phyloP scores from a whole-genome alignment of 1,140 invertebrate species.

The Papilio machaon region DNA sequence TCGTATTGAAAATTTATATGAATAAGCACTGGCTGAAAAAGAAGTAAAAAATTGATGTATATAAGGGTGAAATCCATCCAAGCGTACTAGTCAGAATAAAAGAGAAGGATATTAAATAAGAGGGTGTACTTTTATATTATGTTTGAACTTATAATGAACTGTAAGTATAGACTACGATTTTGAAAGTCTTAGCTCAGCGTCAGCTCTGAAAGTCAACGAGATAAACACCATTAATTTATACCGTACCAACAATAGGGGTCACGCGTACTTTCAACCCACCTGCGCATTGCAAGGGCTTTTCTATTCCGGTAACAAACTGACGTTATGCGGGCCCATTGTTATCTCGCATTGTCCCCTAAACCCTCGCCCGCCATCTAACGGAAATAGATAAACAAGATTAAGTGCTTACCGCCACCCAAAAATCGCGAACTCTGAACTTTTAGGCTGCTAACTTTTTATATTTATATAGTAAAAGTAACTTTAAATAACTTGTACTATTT shows the following conservation, averaged over 20 bases:
- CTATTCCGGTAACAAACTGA: conserved; percentile 52
- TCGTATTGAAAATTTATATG: not conserved
- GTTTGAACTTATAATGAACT: not conserved
- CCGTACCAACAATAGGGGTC: conserved; percentile 43
- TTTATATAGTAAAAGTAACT: too few relatives aligned
- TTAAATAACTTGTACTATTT: too few relatives aligned
- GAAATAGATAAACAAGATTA: conserved; percentile 65
- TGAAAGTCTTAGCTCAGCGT: not conserved
- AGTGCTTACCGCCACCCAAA: not conserved
- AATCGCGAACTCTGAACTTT: not conserved
- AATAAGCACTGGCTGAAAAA: not conserved
- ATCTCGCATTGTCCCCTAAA: conserved; percentile 49
- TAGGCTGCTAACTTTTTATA: too few relatives aligned
- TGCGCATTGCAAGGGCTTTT: conserved; percentile 11
- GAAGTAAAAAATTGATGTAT: not conserved
- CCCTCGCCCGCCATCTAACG: conserved; percentile 49
- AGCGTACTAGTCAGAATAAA: not conserved
- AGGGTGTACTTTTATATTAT: not conserved
- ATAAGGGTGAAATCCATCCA: not conserved
- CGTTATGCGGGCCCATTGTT: conserved; percentile 65
- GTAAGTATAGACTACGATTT: not conserved
- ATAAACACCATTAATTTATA: conserved; percentile 24
- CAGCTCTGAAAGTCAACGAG: not conserved
- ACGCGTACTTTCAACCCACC: conserved; percentile 22
- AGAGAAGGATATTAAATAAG: not conserved